phyloP scores from a whole-genome alignment of 2,113 vertebrate species.

The Xiphias gladius region DNA sequence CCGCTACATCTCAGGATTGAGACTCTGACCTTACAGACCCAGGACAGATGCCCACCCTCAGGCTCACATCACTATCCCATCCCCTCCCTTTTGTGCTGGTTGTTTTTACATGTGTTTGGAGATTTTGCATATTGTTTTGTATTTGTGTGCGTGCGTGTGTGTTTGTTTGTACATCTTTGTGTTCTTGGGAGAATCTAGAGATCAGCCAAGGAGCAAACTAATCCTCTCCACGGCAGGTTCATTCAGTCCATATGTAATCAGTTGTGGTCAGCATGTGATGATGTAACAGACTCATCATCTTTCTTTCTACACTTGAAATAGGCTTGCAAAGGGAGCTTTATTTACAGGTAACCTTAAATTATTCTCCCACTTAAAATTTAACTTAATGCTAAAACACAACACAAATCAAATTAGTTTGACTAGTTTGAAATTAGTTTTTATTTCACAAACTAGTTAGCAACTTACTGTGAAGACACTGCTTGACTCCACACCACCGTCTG shows the following conservation, averaged over 20 bases:
- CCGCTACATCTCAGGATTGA: background rate
- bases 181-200: constrained; percentile 37
- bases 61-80: background rate
- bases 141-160: background rate
- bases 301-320: background rate
- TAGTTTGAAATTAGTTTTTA: too few relatives aligned
- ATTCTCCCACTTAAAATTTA: background rate
- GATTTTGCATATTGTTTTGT: background rate
- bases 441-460: too few relatives aligned
- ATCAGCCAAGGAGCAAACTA: constrained; percentile 35
- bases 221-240: constrained; percentile 23
- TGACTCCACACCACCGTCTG: too few relatives aligned
- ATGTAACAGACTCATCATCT: constrained; percentile 46
- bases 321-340: background rate
- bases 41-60: constrained; percentile 3
- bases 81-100: background rate
- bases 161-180: constrained; percentile 21
- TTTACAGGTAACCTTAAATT: background rate
- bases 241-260: constrained; percentile 31
- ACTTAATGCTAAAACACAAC: too few relatives aligned
- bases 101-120: background rate
- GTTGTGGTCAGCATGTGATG: constrained; percentile 38
- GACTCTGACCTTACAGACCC: background rate
- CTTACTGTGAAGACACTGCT: too few relatives aligned
- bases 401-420: too few relatives aligned